Conservation (phyloP, 2,888 invertebrate species). For the Apamea anceps region DNA sequence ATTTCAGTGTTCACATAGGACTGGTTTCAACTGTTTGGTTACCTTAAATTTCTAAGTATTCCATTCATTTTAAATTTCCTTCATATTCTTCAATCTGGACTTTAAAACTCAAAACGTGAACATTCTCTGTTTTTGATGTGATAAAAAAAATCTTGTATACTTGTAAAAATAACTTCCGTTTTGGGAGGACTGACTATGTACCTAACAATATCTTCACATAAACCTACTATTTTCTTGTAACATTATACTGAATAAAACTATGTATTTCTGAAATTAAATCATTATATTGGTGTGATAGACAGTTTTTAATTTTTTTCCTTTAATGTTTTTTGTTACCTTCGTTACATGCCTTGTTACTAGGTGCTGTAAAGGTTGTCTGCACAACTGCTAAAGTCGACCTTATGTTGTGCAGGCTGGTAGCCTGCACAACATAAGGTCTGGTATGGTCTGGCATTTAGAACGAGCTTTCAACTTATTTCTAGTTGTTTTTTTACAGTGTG, state of each 20-base stretch:
- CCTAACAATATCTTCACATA: not conserved
- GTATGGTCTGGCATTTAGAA: too few relatives aligned
- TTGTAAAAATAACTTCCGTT: not conserved
- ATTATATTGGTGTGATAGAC: not conserved
- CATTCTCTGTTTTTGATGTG: not conserved
- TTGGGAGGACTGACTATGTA: not conserved
- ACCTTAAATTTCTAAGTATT: not conserved
- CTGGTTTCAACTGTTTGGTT: not conserved
- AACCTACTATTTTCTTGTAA: not conserved
- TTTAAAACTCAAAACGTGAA: not conserved
- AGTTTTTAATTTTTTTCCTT: not conserved
- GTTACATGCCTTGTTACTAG: not conserved
- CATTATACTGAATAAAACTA: not conserved
- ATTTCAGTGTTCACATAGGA: not conserved
- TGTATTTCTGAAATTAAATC: constrained; percentile 1
- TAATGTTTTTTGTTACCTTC: not conserved
- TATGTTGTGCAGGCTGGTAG: too few relatives aligned
- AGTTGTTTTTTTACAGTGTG: too few relatives aligned
- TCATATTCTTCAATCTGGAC: not conserved
- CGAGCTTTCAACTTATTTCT: too few relatives aligned
- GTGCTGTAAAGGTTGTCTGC: not conserved
- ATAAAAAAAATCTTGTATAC: not conserved
- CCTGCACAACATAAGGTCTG: too few relatives aligned
- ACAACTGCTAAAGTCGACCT: too few relatives aligned
- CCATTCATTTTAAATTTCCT: not conserved